A percentile compares a stretch with the other conserved stretches of the same genome.
Conservation (phyloP, 2,888 invertebrate species). For the Sphecodes monilicornis region DNA sequence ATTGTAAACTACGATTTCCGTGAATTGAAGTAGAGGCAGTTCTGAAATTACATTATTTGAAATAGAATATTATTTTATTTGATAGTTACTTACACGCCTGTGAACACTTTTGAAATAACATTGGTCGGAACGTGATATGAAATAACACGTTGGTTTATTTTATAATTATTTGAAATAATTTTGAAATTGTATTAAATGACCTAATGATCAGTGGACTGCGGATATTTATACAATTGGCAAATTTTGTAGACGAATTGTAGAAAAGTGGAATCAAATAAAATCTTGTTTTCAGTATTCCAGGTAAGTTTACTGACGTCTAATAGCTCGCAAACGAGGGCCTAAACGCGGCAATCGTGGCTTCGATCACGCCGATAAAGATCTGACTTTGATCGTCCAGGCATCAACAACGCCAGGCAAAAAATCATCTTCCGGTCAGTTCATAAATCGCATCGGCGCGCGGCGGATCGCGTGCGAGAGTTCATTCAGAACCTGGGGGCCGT, state of each 20-base stretch:
- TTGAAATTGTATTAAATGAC: neutral
- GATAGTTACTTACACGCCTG: neutral
- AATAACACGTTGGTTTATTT: too few relatives aligned
- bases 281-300: too few relatives aligned
- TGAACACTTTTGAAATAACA: neutral
- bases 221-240: too few relatives aligned
- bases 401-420: neutral
- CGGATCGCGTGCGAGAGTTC: slow-evolving; percentile 23
- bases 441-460: slow-evolving; percentile 24
- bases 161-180: neutral
- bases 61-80: neutral
- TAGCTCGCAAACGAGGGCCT: too few relatives aligned
- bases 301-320: neutral
- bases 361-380: neutral
- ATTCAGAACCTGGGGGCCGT: slow-evolving; percentile 6
- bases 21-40: too few relatives aligned
- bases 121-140: too few relatives aligned
- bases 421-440: neutral
- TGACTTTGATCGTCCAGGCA: neutral
- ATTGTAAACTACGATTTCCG: neutral
- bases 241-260: too few relatives aligned
- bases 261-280: too few relatives aligned
- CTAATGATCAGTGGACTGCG: too few relatives aligned
- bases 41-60: too few relatives aligned
- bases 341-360: neutral